Conservation (phyloP, 2,888 invertebrate genomes). For the Hemithea aestivaria region DNA sequence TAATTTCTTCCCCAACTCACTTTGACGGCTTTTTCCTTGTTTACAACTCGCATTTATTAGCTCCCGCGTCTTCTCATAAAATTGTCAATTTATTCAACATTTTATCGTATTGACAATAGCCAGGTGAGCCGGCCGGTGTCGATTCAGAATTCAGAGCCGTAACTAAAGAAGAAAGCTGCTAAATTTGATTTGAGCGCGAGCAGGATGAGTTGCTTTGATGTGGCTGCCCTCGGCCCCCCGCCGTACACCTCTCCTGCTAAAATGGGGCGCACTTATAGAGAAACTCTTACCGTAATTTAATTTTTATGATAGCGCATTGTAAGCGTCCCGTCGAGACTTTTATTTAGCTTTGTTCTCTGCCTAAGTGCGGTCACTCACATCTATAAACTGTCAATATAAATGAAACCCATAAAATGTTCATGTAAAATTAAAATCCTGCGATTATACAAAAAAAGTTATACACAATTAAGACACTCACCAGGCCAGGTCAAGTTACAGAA, state of each 20-base stretch:
- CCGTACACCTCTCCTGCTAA: slow-evolving; percentile 45
- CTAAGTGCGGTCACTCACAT: slow-evolving; percentile 39
- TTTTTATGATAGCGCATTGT: slow-evolving; percentile 77
- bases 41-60: slow-evolving; percentile 43
- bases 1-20: slow-evolving; percentile 46
- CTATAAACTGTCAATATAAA: slow-evolving; percentile 5
- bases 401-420: background rate
- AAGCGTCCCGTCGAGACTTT: slow-evolving; percentile 62
- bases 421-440: slow-evolving; percentile 5
- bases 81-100: slow-evolving; percentile 28
- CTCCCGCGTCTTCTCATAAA: slow-evolving; percentile 28
- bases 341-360: slow-evolving; percentile 54
- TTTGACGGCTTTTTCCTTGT: slow-evolving; percentile 42
- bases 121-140: slow-evolving; percentile 38
- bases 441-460: too few species aligned
- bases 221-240: slow-evolving; percentile 52
- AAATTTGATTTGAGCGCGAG: slow-evolving; percentile 72
- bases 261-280: slow-evolving; percentile 72
- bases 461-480: too few species aligned
- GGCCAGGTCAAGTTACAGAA: too few species aligned
- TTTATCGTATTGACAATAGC: slow-evolving; percentile 26
- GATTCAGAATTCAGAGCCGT: slow-evolving; percentile 44
- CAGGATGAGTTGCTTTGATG: slow-evolving; percentile 70
- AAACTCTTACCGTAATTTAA: slow-evolving; percentile 75
- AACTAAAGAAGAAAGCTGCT: slow-evolving; percentile 68